These are phyloP conservation scores for Morphnarchus princeps DNA, from an alignment of 2,113 vertebrate species.

Conservation along the genomic window DNA sequence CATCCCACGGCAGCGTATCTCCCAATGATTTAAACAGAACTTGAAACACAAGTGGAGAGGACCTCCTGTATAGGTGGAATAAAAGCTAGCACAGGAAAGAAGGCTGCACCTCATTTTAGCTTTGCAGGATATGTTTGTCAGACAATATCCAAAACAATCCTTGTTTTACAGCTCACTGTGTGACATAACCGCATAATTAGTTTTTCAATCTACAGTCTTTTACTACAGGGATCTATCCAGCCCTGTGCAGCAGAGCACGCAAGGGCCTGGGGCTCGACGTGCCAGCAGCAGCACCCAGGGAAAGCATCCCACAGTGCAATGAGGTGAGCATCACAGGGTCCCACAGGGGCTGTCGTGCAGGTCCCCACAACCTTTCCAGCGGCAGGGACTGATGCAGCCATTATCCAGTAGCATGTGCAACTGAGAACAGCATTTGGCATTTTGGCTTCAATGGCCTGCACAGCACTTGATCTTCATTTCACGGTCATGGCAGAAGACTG, in stretches of 20 bases:
- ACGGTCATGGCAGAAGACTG: not conserved
- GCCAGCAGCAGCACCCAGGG: not conserved
- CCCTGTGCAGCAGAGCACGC: not conserved
- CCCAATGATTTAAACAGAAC: not conserved
- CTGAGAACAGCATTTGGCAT: not conserved
- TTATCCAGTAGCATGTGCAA: not conserved
- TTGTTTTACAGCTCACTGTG: not conserved
- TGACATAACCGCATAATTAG: fast-evolving
- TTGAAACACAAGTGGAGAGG: not conserved
- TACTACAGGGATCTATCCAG: not conserved
- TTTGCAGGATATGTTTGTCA: not conserved
- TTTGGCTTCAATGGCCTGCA: not conserved
- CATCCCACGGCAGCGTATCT: not conserved
- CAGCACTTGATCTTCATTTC: not conserved
- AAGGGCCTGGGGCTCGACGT: not conserved
- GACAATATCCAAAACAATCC: not conserved
- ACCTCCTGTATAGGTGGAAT: not conserved
- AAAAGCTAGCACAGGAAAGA: not conserved
- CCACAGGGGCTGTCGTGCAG: not conserved
- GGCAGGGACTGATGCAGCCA: not conserved
- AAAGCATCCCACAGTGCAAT: not conserved
- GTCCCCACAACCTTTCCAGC: not conserved
- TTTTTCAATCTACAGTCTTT: fast-evolving
- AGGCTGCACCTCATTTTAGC: not conserved
- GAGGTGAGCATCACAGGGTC: not conserved